A percentile compares a stretch with the other conserved stretches of the same genome.
Evolutionary conservation across 2,113 vertebrate genomes (phyloP).

Genomic region (Perca fluviatilis): DNA sequence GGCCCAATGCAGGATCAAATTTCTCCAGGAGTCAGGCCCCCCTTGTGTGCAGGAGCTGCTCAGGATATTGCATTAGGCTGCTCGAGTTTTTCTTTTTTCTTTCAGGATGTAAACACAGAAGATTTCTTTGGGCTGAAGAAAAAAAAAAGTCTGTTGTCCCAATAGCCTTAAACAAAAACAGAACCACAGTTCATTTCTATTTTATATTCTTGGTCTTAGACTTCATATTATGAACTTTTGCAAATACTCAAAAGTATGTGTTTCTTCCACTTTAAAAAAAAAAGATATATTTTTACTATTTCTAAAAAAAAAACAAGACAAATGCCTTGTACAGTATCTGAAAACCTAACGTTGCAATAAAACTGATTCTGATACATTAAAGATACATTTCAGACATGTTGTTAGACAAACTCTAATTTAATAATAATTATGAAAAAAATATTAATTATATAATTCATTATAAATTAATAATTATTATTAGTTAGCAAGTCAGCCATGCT

Average conservation of each 20-base stretch:
- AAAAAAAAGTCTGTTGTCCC: not conserved
- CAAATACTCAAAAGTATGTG: too few species aligned
- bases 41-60: slow-evolving; percentile 57
- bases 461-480: too few species aligned
- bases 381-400: not conserved
- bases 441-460: too few species aligned
- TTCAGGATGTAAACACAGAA: slow-evolving; percentile 62
- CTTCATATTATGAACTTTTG: not conserved
- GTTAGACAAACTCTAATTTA: not conserved
- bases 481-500: not conserved
- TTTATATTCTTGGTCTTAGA: not conserved
- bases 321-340: too few species aligned
- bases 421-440: not conserved
- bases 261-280: not conserved
- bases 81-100: slow-evolving; percentile 34
- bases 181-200: not conserved
- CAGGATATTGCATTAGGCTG: slow-evolving; percentile 80
- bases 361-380: too few species aligned
- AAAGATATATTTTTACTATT: not conserved
- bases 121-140: slow-evolving; percentile 15
- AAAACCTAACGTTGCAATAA: too few species aligned
- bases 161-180: not conserved
- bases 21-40: slow-evolving; percentile 77
- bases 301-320: not conserved
- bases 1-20: slow-evolving; percentile 80